Evolutionary conservation across 2,888 invertebrate genomes (phyloP).

Genomic region (Synanthedon formicaeformis): DNA sequence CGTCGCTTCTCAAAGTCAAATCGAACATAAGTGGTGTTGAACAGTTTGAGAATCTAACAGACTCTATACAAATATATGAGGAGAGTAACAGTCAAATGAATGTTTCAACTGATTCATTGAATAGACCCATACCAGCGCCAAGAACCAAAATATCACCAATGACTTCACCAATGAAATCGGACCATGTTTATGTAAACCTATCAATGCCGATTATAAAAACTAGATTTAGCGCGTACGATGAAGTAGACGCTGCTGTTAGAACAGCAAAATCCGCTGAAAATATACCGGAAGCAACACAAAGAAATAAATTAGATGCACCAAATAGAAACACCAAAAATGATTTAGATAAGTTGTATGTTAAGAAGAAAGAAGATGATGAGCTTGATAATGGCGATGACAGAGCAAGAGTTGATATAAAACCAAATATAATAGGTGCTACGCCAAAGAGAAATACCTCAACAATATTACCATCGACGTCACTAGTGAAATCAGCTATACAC

Average conservation of each 20-base stretch:
- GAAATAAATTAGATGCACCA: slow-evolving; percentile 10
- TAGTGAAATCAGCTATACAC: slow-evolving; percentile 54
- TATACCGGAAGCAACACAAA: slow-evolving; percentile 20
- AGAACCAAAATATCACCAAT: slow-evolving; percentile 56
- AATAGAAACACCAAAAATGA: slow-evolving; percentile 17
- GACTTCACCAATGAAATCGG: slow-evolving; percentile 46
- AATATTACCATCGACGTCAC: slow-evolving; percentile 51
- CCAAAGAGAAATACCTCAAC: slow-evolving; percentile 45
- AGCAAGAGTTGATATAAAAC: slow-evolving; percentile 30
- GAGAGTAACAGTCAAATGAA: slow-evolving; percentile 41
- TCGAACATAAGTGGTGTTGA: slow-evolving; percentile 53
- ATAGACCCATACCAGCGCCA: slow-evolving; percentile 72
- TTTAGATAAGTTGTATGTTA: slow-evolving; percentile 8
- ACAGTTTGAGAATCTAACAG: slow-evolving; percentile 74
- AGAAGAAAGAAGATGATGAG: slow-evolving; percentile 14
- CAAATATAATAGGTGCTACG: slow-evolving; percentile 59
- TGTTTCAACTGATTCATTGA: slow-evolving; percentile 56
- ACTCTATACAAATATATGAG: slow-evolving; percentile 76
- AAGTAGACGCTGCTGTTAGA: slow-evolving; percentile 46
- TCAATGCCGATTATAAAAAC: slow-evolving; percentile 61
- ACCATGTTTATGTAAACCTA: slow-evolving; percentile 72
- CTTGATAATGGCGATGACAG: slow-evolving; percentile 14
- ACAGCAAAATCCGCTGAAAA: slow-evolving; percentile 48
- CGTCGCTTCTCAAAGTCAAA: slow-evolving; percentile 39
- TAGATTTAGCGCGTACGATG: slow-evolving; percentile 33